phyloP scores from a whole-genome alignment of 2,113 vertebrate species.

The Condylura cristata region DNA sequence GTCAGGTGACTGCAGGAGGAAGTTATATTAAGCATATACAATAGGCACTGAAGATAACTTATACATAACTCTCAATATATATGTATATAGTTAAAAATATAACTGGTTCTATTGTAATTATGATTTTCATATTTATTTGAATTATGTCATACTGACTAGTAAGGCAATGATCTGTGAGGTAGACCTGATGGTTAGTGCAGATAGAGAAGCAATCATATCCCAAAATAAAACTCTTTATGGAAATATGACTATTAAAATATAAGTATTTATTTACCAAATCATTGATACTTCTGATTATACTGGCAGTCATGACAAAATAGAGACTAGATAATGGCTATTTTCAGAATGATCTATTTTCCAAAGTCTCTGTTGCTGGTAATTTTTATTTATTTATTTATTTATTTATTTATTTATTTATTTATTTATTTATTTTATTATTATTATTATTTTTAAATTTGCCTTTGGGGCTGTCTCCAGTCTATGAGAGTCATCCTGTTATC shows the following conservation, averaged over 20 bases:
- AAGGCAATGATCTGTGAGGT: too few relatives aligned
- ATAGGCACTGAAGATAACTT: background rate
- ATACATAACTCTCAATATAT: background rate
- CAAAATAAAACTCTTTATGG: background rate
- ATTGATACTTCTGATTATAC: background rate
- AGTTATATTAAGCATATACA: background rate
- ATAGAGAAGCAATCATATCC: background rate
- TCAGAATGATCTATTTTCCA: background rate
- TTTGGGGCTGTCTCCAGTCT: accelerated
- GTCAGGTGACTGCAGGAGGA: background rate
- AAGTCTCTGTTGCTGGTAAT: background rate
- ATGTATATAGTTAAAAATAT: background rate
- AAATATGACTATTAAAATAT: background rate
- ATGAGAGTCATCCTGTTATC: background rate
- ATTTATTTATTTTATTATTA: too few relatives aligned
- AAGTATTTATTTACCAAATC: background rate
- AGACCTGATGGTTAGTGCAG: too few relatives aligned
- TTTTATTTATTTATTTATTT: too few relatives aligned
- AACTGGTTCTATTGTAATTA: too few relatives aligned
- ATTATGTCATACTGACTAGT: background rate
- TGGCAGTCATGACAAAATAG: too few relatives aligned
- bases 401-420: too few relatives aligned
- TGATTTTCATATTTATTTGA: background rate
- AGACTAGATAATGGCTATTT: background rate
- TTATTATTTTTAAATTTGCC: too few relatives aligned